phyloP scores from a whole-genome alignment of 2,888 invertebrate genomes.

The Drosophila histrio region DNA sequence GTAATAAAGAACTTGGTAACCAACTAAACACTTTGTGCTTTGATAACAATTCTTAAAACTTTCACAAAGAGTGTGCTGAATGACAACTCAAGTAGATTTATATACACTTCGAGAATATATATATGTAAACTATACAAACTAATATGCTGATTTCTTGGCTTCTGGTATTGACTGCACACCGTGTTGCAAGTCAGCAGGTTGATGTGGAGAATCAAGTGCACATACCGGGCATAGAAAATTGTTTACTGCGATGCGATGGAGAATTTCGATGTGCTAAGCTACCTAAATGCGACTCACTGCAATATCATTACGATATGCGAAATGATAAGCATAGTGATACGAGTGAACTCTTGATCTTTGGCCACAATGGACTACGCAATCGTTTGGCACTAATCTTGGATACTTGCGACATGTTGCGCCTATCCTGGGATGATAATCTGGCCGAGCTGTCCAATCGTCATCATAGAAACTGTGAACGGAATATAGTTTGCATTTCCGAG shows the following conservation, averaged over 20 bases:
- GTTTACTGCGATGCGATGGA: not conserved
- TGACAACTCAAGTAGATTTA: not conserved
- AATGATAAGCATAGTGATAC: rapidly evolving
- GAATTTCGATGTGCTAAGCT: not conserved
- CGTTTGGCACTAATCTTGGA: conserved; percentile 31
- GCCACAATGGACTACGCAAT: conserved; percentile 52
- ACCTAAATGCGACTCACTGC: rapidly evolving
- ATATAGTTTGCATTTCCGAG: not conserved
- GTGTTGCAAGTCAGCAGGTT: not conserved
- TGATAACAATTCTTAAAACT: too few species aligned
- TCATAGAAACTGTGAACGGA: conserved; percentile 2
- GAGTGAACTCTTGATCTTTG: not conserved
- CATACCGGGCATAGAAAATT: not conserved
- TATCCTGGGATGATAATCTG: conserved; percentile 24
- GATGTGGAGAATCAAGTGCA: rapidly evolving
- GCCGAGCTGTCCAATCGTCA: conserved; percentile 33
- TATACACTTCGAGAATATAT: not conserved
- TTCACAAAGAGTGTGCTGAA: not conserved
- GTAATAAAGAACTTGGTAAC: too few species aligned
- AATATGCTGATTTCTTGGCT: not conserved
- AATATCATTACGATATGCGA: conserved; percentile 14
- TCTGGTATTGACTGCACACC: not conserved
- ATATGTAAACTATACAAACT: not conserved
- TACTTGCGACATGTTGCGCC: conserved; percentile 20
- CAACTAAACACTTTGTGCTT: too few species aligned